A percentile compares a stretch with the other conserved stretches of the same genome.
phyloP scores from a whole-genome alignment of 2,797 vertebrate species.

The Cynopterus sphinx region DNA sequence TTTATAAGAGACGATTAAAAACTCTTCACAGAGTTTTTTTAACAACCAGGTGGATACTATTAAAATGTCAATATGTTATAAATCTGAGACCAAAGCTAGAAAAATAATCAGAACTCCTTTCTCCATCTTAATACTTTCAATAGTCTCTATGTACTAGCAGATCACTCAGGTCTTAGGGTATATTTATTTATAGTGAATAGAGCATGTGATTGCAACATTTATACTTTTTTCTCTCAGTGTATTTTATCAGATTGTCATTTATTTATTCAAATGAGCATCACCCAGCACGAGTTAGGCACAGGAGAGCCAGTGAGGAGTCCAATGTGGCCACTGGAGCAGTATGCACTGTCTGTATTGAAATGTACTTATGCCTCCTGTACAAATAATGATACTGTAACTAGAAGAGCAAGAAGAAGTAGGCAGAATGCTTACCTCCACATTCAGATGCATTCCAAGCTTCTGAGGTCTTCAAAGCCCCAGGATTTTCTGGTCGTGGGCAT shows the following conservation, averaged over 20 bases:
- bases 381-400: background rate
- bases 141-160: background rate
- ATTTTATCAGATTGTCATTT: background rate
- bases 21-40: conserved; percentile 7
- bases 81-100: conserved; percentile 23
- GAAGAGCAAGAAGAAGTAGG: background rate
- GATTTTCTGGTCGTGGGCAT: conserved; percentile 88
- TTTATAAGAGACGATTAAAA: conserved; percentile 26
- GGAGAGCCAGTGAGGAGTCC: background rate
- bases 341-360: background rate
- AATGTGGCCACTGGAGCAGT: background rate
- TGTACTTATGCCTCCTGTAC: background rate
- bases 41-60: background rate
- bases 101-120: background rate
- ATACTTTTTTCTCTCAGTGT: background rate
- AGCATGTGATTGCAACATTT: background rate
- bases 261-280: background rate
- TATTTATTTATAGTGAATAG: background rate
- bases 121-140: background rate
- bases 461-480: conserved; percentile 83
- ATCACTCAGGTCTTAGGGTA: background rate
- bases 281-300: background rate
- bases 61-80: background rate
- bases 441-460: conserved; percentile 90
- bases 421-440: conserved; percentile 89